Evolutionary conservation across 2,113 vertebrate genomes (phyloP).

Genomic region (Ramphastos sulfuratus): DNA sequence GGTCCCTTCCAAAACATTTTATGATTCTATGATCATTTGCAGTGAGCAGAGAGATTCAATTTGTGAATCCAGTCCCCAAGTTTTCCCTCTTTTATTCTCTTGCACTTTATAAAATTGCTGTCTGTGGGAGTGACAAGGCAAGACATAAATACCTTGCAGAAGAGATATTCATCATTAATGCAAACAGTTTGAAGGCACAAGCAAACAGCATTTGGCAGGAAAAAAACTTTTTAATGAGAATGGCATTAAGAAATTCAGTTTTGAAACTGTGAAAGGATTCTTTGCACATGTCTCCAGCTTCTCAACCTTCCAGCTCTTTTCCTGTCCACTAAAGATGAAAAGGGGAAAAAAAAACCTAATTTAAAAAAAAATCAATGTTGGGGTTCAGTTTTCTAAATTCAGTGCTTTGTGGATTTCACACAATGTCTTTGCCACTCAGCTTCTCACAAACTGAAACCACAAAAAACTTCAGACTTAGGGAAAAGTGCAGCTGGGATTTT

Average conservation of each 20-base stretch:
- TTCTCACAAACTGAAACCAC: neutral
- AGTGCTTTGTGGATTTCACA: neutral
- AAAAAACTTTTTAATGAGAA: slow-evolving; percentile 25
- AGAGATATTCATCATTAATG: neutral
- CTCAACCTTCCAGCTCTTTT: neutral
- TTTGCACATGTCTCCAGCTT: neutral
- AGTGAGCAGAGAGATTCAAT: neutral
- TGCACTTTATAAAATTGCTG: neutral
- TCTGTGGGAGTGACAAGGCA: neutral
- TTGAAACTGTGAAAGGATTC: neutral
- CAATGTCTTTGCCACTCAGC: neutral
- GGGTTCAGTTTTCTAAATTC: neutral
- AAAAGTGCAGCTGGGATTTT: neutral
- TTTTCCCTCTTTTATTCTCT: neutral
- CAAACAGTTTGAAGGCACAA: neutral
- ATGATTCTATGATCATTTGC: neutral
- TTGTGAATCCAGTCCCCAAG: neutral
- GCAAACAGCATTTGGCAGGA: slow-evolving; percentile 16
- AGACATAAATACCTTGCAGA: neutral
- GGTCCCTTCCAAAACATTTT: too few species aligned
- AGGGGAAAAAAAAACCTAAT: neutral
- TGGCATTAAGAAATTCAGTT: neutral
- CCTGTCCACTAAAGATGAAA: neutral
- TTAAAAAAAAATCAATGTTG: neutral
- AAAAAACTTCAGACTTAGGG: neutral